These are phyloP conservation scores for Tubulanus polymorphus DNA, from an alignment of 2,888 invertebrate genomes.

Conservation along the genomic window DNA sequence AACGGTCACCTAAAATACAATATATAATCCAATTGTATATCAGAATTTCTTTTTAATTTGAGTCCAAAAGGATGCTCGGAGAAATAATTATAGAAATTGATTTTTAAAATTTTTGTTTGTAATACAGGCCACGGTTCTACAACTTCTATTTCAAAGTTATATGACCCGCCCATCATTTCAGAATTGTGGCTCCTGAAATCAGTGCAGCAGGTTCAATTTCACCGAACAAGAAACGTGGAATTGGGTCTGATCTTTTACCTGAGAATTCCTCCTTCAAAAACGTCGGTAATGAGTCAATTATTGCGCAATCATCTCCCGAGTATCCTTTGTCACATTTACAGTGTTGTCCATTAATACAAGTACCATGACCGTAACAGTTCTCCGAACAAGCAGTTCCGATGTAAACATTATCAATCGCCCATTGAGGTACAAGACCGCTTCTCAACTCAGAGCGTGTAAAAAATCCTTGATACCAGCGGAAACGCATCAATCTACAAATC, in stretches of 20 bases:
- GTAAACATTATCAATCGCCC: conserved; percentile 54
- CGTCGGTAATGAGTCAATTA: conserved; percentile 25
- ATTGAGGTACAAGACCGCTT: conserved; percentile 37
- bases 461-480: conserved; percentile 54
- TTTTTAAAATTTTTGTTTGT: too few species aligned
- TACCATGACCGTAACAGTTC: conserved; percentile 53
- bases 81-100: too few species aligned
- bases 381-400: conserved; percentile 52
- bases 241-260: too few species aligned
- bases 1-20: not conserved
- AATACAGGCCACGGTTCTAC: too few species aligned
- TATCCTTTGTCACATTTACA: conserved; percentile 48
- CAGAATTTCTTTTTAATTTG: too few species aligned
- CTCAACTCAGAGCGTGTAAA: conserved; percentile 18
- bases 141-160: too few species aligned
- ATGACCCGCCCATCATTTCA: too few species aligned
- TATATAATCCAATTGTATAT: too few species aligned
- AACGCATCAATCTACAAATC: conserved; percentile 39
- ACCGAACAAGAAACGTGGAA: too few species aligned
- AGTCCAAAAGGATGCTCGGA: too few species aligned
- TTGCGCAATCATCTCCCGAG: conserved; percentile 35
- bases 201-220: too few species aligned
- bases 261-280: conserved; percentile 50
- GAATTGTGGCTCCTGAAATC: too few species aligned
- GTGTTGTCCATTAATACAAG: conserved; percentile 39